These are phyloP conservation scores for Dilophus febrilis DNA, from an alignment of 2,888 invertebrate species.

Conservation along the genomic window DNA sequence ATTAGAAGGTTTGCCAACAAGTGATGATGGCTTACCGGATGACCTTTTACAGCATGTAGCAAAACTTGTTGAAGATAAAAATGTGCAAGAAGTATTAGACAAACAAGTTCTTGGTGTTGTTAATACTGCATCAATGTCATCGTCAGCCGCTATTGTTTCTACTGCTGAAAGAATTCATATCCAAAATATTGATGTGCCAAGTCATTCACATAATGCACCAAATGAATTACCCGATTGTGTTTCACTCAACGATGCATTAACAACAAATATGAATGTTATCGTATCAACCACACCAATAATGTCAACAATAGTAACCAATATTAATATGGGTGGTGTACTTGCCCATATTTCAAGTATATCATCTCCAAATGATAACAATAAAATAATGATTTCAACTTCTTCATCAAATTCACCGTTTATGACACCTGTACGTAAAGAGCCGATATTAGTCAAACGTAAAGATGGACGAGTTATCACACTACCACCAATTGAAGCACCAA, in stretches of 20 bases:
- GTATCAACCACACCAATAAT: background rate
- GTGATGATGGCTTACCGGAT: conserved; percentile 48
- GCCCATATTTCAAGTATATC: no score
- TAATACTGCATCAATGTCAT: background rate
- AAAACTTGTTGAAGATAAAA: conserved; percentile 49
- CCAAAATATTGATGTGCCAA: background rate
- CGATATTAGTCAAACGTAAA: conserved; percentile 53
- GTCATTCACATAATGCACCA: background rate
- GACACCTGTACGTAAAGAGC: conserved; percentile 30
- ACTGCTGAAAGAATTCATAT: no score
- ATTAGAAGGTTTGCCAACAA: conserved; percentile 41
- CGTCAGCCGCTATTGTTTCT: no score
- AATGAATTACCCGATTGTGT: no score
- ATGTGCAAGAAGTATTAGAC: conserved; percentile 54
- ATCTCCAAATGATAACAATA: background rate
- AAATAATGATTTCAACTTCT: conserved; percentile 14
- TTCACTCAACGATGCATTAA: background rate
- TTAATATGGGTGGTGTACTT: no score
- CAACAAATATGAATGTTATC: background rate
- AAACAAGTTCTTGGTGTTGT: conserved; percentile 39
- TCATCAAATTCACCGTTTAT: background rate
- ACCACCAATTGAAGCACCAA: conserved; percentile 69
- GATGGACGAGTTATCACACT: conserved; percentile 61
- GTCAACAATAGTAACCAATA: background rate
- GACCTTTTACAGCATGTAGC: conserved; percentile 59